Conservation (phyloP, 2,888 invertebrate genomes). For the Sphinx pinastri region DNA sequence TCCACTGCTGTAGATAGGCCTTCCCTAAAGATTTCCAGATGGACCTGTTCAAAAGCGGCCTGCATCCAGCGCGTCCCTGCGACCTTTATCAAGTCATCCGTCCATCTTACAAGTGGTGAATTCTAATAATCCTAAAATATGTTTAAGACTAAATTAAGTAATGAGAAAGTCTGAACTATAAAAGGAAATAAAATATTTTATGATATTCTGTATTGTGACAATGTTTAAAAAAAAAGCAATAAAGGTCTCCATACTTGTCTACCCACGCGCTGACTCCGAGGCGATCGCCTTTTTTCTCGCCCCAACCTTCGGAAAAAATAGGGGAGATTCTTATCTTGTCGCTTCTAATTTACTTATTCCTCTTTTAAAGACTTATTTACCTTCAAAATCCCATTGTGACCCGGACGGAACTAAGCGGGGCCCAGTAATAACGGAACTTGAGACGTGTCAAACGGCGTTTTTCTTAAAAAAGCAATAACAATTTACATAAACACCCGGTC, state of each 20-base stretch:
- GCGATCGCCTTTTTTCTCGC: constrained; percentile 81
- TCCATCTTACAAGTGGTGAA: too few relatives aligned
- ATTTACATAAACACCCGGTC: constrained; percentile 82
- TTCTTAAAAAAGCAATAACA: constrained; percentile 83
- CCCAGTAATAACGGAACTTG: constrained; percentile 72
- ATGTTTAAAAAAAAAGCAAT: too few relatives aligned
- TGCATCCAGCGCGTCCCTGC: too few relatives aligned
- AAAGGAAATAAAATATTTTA: too few relatives aligned
- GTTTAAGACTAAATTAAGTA: too few relatives aligned
- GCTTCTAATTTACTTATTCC: constrained; percentile 92
- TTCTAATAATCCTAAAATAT: too few relatives aligned
- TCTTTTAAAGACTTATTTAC: constrained; percentile 90
- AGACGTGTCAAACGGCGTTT: constrained; percentile 81
- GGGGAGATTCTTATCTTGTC: constrained; percentile 91
- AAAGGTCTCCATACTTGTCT: constrained; percentile 54
- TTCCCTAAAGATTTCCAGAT: too few relatives aligned
- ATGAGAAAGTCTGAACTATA: too few relatives aligned
- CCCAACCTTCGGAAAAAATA: constrained; percentile 79
- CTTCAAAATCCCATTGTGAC: constrained; percentile 84
- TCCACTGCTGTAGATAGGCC: too few relatives aligned
- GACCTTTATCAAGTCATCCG: too few relatives aligned
- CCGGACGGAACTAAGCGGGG: constrained; percentile 68
- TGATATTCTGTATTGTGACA: too few relatives aligned
- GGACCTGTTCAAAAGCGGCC: too few relatives aligned
- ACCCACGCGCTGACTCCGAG: constrained; percentile 61